Evolutionary conservation across 2,888 invertebrate genomes (phyloP).

Genomic region (Tetheella fluctuosa): DNA sequence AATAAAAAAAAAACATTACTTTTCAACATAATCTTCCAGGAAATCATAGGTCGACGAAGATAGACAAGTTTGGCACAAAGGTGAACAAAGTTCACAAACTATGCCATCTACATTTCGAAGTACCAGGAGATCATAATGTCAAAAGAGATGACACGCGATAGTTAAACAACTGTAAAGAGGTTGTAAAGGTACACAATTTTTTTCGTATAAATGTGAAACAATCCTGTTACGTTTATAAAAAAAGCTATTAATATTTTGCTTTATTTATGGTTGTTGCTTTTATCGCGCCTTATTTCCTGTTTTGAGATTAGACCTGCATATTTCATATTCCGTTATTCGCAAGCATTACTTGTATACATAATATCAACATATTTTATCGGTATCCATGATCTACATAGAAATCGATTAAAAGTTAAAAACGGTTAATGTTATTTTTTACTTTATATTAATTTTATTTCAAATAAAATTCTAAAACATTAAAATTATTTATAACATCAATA

Average conservation of each 20-base stretch:
- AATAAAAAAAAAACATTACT: neutral
- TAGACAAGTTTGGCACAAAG: neutral
- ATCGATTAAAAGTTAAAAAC: too few species aligned
- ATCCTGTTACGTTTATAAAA: neutral
- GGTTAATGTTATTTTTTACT: too few species aligned
- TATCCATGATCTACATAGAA: too few species aligned
- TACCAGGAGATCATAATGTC: slow-evolving; percentile 5
- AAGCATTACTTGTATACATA: neutral
- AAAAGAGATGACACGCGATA: slow-evolving; percentile 1
- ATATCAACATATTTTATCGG: neutral
- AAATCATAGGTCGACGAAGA: neutral
- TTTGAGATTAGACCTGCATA: neutral
- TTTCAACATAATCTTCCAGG: neutral
- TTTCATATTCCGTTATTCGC: slow-evolving; percentile 1
- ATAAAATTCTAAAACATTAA: too few species aligned
- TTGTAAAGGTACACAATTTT: neutral
- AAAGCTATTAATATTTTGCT: neutral
- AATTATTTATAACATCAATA: too few species aligned
- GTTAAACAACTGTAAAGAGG: neutral
- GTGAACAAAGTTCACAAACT: neutral
- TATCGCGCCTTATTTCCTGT: slow-evolving; percentile 1
- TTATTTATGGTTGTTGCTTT: neutral
- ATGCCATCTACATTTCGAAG: neutral
- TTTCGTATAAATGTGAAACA: neutral
- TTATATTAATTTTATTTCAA: too few species aligned